These are phyloP conservation scores for Augochlorella aurata DNA, from an alignment of 2,888 invertebrate genomes.

Conservation along the genomic window DNA sequence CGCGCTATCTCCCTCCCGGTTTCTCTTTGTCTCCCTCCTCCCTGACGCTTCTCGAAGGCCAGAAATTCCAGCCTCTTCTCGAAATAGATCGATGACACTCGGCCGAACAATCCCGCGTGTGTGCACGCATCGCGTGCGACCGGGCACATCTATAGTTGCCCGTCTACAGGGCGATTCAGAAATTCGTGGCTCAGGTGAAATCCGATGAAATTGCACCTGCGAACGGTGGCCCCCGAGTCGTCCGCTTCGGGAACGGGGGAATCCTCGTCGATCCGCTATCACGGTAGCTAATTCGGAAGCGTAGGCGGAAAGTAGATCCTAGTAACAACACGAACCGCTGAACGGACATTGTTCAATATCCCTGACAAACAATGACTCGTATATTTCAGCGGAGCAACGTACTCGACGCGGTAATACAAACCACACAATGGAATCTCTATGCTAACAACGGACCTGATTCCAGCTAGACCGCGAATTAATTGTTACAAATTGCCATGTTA, in stretches of 20 bases:
- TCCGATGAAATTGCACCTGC: neutral
- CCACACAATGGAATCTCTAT: neutral
- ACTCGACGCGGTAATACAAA: neutral
- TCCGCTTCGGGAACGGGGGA: neutral
- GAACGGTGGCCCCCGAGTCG: neutral
- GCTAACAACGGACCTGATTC: neutral
- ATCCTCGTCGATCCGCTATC: neutral
- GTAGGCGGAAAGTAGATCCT: neutral
- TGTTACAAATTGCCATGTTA: neutral
- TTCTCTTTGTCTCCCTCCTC: constrained; percentile 48
- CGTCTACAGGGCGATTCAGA: constrained; percentile 17
- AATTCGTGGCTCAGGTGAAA: neutral
- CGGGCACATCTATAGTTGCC: constrained; percentile 23
- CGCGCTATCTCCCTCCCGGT: constrained; percentile 30
- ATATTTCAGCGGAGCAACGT: neutral
- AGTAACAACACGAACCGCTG: neutral
- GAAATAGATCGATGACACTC: constrained; percentile 82
- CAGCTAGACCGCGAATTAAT: neutral
- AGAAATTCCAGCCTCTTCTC: constrained; percentile 80
- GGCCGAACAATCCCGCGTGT: constrained; percentile 74
- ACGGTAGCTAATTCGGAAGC: neutral
- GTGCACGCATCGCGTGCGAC: constrained; percentile 50
- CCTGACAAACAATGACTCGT: neutral
- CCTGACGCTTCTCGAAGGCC: constrained; percentile 70
- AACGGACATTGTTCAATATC: neutral